Base-by-base conservation (phyloP, 2,888 invertebrate genomes). In the Caenorhabditis zanzibari region DNA sequence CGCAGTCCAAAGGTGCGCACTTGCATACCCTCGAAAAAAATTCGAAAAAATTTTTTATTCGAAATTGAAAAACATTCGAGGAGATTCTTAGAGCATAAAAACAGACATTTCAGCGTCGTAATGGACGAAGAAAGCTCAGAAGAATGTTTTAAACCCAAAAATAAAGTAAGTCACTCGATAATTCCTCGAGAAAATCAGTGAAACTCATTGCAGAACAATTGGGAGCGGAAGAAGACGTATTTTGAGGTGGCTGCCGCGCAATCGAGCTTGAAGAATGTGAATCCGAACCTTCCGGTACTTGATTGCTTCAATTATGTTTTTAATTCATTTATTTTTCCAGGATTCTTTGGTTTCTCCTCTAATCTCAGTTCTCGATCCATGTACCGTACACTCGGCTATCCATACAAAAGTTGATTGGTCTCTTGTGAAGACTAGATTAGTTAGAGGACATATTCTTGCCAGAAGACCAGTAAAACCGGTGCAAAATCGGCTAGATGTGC, bases 211-310 rank as follows among this genome's bases (percentile, higher is more conserved):
- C 52, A 79, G 79, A 79, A 79, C 14, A 7, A 32, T 5, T 54
- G 61, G 63, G 32, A 63, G 14, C 71, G 56, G 12, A 54, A 56
- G 19, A 81, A 61, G 44, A 75, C 68, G 12, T 80, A 54, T 41
- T 76, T 61, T 38, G 83, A 74, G 24, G 68, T 75, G 6, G 80
- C 75, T 12, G 72, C 76, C 0, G 61, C 61, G 1, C 80, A 80
- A 32, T 84, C 83, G 28, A 74, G 75, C 59, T 16, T 66, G 9
- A 66, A 54, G 24, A 59, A 24, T 24, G 68, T 54, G 5, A 84
- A 80, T 63, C 47, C 61, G 9, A 9, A 73, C 41, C 22, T 82
- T 19, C 77, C 82, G 73, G 82, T 82, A 63, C 10, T 19, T 41
- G 22, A 44, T 44, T 44, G 0, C 24, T 24, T 61, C 14, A 28